Evolutionary conservation across 2,888 invertebrate genomes (phyloP), one percentile per base, ranked within the genome.

Genomic region (Melangyna quadrimaculata): DNA sequence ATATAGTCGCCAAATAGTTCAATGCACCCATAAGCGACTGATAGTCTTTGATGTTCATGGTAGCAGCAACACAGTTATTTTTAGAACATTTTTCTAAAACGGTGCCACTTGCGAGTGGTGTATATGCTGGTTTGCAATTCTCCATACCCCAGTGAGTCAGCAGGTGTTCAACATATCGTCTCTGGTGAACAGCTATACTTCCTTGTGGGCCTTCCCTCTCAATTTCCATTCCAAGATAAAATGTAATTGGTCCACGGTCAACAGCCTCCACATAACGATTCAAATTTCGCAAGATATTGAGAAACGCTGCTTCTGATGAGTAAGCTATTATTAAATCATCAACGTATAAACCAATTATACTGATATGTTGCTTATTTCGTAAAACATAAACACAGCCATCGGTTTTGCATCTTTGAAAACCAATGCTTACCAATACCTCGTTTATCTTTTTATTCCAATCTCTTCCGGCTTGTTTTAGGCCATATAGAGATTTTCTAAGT

Each of bases 191-290:
- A 17, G 17, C 22, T 27, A 84, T 74, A 10, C 63, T 8, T 24
- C 84, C 84, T 9, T 53, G 37, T 17, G 10, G 19, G 3, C 79
- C 77, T 19, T 82, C 55, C 14, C 86, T 43, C 37, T 79, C 59
- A 40, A 86, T 77, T 55, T 87, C 82, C 59, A 87, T 65, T 19
- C 77, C 71, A n/a, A n/a, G n/a, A n/a, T 69, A 86, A 74, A 70
- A 84, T 14, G 65, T 67, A 17, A 78, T 70, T 14, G 84, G 73
- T n/a, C 80, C 80, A 29, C 55, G 65, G 29, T 75, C 79, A 40
- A 71, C 65, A 27, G 72, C 67, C 27, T 81, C 75, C n/a, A 84
- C 77, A 24, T 78, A 12, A n/a, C 24, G 7, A 45, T 83, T 55
- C 19, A 87, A 73, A 22, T 78, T 74, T 22, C 19, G 24, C 12